Evolutionary conservation across 2,888 invertebrate species (phyloP).

Genomic region (Euphydryas editha): DNA sequence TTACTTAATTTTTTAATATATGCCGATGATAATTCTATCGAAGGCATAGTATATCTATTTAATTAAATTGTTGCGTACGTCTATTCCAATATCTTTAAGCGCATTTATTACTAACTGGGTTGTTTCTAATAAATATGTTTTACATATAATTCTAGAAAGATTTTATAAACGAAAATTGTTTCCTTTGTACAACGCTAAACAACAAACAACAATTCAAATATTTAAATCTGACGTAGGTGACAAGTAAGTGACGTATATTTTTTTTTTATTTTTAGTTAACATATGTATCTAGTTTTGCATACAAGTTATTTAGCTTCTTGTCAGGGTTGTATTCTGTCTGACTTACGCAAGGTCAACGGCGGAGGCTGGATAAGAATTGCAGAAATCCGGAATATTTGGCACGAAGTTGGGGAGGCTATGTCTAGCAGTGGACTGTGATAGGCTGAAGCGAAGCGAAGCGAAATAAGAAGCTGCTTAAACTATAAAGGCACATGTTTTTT

Average conservation of each 20-base stretch:
- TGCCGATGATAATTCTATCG: constrained; percentile 48
- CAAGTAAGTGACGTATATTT: neutral
- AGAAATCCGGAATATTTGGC: too few relatives aligned
- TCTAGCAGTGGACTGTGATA: too few relatives aligned
- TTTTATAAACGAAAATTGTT: neutral
- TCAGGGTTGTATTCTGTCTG: too few relatives aligned
- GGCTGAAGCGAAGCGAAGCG: too few relatives aligned
- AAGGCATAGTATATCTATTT: constrained; percentile 28
- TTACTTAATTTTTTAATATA: constrained; percentile 10
- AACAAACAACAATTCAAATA: neutral
- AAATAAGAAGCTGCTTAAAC: too few relatives aligned
- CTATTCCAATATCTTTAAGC: too few relatives aligned
- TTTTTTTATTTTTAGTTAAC: neutral
- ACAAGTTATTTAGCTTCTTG: neutral
- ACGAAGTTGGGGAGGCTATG: too few relatives aligned
- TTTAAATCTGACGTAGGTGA: neutral
- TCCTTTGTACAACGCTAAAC: too few relatives aligned
- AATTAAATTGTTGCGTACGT: neutral
- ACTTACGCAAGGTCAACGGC: too few relatives aligned
- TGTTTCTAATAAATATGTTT: neutral
- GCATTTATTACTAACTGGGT: too few relatives aligned
- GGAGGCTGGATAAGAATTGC: too few relatives aligned
- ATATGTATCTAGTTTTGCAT: neutral
- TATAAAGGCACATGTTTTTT: too few relatives aligned
- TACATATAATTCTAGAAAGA: neutral